Base-by-base conservation (phyloP, 2,888 invertebrate species). In the Parnassius glacialis region DNA sequence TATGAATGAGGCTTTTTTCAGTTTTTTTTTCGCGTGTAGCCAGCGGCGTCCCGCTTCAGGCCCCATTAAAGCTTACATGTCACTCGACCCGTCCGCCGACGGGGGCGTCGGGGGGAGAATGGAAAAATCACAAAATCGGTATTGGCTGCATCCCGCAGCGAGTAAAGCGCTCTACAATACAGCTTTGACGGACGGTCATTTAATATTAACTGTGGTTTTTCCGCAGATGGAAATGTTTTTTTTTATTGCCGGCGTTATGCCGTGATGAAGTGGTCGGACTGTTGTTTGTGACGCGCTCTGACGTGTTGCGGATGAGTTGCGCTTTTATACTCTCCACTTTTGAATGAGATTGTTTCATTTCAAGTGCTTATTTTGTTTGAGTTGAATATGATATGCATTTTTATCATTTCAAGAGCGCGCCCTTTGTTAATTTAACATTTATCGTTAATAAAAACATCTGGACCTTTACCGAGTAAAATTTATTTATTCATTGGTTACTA, bases 151-250 rank as follows among this genome's bases (percentile, higher is more conserved):
- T 82, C 86, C 87, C 87, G 81, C 84, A 75, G 83, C 79, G 84
- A 74, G 68, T 82, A 81, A 84, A 84, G 81, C 85, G 78, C 81
- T 80, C 79, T 74, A 85, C 88, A 85, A 88, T 86, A 86, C 85
- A 84, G 86, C 87, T 90, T 91, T 91, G 91, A 90, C 86, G 87
- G 83, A 90, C 87, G 88, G 83, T 89, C 90, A 90, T 91, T 90
- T 91, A 90, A 90, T 91, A 91, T 91, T 90, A 88, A 90, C 91
- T 89, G 91, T 79, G 90, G 90, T 90, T 90, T 88, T 85, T 81
- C 86, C 87, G 82, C 89, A 90, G 88, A 90, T 90, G 90, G 87
- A 86, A 90, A 88, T 87, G 84, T 86, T 89, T 88, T 90, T n/a
- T 86, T 90, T 90, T 87, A 86, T 87, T 83, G 83, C 75, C 73